These are phyloP conservation scores for Brienomyrus brachyistius DNA, from an alignment of 2,113 vertebrate genomes.

Conservation along the genomic window DNA sequence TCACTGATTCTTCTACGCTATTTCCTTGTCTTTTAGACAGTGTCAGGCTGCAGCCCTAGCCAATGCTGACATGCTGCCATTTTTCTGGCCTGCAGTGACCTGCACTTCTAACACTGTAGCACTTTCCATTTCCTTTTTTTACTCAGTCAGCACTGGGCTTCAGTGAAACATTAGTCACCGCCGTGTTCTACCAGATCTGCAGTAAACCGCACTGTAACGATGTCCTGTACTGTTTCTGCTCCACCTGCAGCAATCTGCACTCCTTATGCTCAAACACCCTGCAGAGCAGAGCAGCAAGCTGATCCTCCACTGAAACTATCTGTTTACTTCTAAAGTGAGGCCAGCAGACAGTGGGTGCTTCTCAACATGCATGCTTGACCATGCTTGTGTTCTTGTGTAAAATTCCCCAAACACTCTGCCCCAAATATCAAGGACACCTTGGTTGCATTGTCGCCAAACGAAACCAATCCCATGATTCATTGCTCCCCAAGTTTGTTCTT, in stretches of 20 bases:
- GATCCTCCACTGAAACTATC: neutral
- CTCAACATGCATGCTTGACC: neutral
- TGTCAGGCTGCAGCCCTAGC: neutral
- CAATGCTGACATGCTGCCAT: neutral
- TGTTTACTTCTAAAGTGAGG: neutral
- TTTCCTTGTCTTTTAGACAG: neutral
- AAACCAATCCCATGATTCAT: neutral
- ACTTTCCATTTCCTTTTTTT: neutral
- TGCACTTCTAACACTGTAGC: neutral
- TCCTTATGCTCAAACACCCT: neutral
- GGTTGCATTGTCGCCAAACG: neutral
- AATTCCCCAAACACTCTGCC: neutral
- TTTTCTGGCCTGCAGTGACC: neutral
- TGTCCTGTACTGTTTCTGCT: neutral
- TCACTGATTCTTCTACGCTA: neutral
- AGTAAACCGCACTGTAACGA: neutral
- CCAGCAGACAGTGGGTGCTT: neutral
- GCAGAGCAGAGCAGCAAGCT: neutral
- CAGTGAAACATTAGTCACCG: neutral
- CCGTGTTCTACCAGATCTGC: neutral
- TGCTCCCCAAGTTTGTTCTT: neutral
- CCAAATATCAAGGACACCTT: neutral
- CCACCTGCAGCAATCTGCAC: neutral
- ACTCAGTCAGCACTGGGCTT: neutral
- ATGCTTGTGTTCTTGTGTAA: no score